Percentiles rank a stretch among this genome's conserved stretches.
Conservation (phyloP, 2,888 invertebrate genomes). For the Belgica antarctica region DNA sequence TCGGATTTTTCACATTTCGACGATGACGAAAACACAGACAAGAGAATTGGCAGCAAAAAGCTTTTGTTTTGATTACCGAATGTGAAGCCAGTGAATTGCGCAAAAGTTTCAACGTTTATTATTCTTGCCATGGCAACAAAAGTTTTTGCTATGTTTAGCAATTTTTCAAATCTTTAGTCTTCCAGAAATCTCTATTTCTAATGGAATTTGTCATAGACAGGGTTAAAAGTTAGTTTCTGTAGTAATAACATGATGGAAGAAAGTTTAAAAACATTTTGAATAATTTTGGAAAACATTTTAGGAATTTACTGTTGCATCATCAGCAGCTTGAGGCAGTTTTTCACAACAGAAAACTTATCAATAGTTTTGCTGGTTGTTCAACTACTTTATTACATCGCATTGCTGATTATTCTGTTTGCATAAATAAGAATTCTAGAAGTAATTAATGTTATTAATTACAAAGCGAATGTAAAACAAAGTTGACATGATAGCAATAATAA, state of each 20-base stretch:
- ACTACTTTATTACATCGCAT: not conserved
- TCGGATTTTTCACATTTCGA: conserved; percentile 2
- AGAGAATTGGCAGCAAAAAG: not conserved
- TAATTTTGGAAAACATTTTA: not conserved
- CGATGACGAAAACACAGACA: not conserved
- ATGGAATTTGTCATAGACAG: not conserved
- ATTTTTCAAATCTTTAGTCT: too few species aligned
- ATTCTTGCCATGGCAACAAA: not conserved
- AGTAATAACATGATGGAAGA: not conserved
- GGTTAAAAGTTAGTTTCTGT: not conserved
- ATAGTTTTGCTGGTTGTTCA: not conserved
- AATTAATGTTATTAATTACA: too few species aligned
- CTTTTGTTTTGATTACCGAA: not conserved
- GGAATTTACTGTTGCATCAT: not conserved
- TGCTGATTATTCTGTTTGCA: not conserved
- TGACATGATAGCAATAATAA: too few species aligned
- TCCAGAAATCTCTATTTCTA: not conserved
- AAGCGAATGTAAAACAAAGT: too few species aligned
- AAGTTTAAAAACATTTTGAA: not conserved
- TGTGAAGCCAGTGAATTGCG: not conserved
- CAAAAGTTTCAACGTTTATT: not conserved
- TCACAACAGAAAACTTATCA: not conserved
- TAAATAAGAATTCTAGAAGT: too few species aligned
- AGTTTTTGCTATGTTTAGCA: too few species aligned
- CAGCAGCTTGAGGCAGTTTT: not conserved